A percentile compares a stretch with the other conserved stretches of the same genome.
Conservation (phyloP, 2,113 vertebrate genomes). For the Typhlomys cinereus region DNA sequence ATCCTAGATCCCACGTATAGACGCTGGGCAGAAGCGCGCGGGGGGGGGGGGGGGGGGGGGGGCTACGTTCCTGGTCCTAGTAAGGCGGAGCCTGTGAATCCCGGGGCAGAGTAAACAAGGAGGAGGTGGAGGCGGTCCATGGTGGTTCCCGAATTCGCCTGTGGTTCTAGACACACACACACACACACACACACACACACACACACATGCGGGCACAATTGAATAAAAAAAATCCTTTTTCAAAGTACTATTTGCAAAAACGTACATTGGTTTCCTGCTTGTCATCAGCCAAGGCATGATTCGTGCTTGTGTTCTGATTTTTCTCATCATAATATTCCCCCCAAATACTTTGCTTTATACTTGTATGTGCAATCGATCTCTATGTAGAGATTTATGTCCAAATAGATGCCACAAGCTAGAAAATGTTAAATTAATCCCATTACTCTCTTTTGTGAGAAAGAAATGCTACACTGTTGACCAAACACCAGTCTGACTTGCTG, state of each 20-base stretch:
- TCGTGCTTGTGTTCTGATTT: conserved; percentile 67
- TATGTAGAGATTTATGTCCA: conserved; percentile 56
- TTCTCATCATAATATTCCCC: conserved; percentile 61
- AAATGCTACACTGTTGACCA: conserved; percentile 62
- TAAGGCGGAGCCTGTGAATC: too few species aligned
- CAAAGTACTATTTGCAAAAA: neutral
- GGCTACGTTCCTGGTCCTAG: too few species aligned
- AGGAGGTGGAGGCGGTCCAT: too few species aligned
- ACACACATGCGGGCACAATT: too few species aligned
- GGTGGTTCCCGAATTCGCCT: too few species aligned
- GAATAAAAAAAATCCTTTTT: conserved; percentile 42
- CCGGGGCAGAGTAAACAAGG: too few species aligned
- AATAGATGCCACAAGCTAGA: conserved; percentile 56
- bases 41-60: too few species aligned
- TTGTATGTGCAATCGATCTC: conserved; percentile 59
- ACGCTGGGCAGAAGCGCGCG: too few species aligned
- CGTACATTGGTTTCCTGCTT: conserved; percentile 5
- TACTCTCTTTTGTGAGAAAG: conserved; percentile 65
- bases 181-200: too few species aligned
- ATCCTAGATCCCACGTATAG: too few species aligned
- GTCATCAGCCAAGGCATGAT: conserved; percentile 39
- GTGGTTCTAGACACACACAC: too few species aligned
- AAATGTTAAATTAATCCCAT: conserved; percentile 74
- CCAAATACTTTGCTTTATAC: conserved; percentile 58
- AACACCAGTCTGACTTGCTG: conserved; percentile 34